A percentile compares a stretch with the other conserved stretches of the same genome.
Conservation (phyloP, 1,140 invertebrate genomes). For the Panonychus citri region DNA sequence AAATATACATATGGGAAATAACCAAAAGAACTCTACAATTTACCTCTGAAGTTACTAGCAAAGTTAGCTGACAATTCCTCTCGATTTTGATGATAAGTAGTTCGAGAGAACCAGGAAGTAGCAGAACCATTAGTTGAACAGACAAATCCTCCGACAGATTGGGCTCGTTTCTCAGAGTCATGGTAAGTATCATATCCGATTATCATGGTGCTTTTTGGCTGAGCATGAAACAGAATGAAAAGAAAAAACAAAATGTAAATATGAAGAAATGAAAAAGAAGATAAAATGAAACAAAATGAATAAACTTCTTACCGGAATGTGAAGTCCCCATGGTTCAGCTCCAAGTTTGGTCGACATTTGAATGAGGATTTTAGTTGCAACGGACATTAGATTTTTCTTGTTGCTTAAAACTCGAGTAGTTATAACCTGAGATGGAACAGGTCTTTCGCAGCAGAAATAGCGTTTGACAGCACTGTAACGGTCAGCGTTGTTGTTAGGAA, state of each 20-base stretch:
- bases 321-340: slow-evolving; percentile 31
- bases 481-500: slow-evolving; percentile 33
- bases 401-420: slow-evolving; percentile 29
- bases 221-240: not conserved
- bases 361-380: slow-evolving; percentile 50
- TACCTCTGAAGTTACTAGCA: slow-evolving; percentile 18
- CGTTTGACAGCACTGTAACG: slow-evolving; percentile 60
- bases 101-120: slow-evolving; percentile 45
- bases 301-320: slow-evolving; percentile 25
- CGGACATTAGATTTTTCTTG: slow-evolving; percentile 32
- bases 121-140: slow-evolving; percentile 28
- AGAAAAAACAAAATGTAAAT: not conserved
- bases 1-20: not conserved
- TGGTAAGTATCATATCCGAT: slow-evolving; percentile 30
- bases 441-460: slow-evolving; percentile 43
- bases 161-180: slow-evolving; percentile 19
- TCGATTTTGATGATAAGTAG: slow-evolving; percentile 22
- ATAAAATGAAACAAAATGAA: not conserved
- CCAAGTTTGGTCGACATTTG: slow-evolving; percentile 37
- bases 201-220: slow-evolving; percentile 24
- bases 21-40: not conserved
- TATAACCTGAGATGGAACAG: slow-evolving; percentile 40
- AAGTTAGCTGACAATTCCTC: slow-evolving; percentile 25
- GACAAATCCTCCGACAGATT: slow-evolving; percentile 26
- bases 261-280: too few species aligned